Evolutionary conservation across 2,888 invertebrate genomes (phyloP).

Genomic region (Danaus chrysippus): DNA sequence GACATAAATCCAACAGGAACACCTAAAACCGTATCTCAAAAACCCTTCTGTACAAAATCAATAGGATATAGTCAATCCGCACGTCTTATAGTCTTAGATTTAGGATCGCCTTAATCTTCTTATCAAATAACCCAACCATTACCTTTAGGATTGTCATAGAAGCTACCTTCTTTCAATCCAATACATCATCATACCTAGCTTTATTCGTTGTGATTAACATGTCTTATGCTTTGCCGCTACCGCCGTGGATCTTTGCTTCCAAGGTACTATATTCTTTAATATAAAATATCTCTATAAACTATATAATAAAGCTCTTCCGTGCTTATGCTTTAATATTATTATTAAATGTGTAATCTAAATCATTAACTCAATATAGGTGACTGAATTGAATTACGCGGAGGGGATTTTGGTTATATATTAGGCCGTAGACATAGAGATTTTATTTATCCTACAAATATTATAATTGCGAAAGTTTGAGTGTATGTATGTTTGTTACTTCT

Average conservation of each 20-base stretch:
- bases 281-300: slow-evolving; percentile 42
- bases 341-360: slow-evolving; percentile 22
- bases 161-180: slow-evolving; percentile 38
- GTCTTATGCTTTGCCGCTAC: slow-evolving; percentile 74
- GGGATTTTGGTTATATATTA: slow-evolving; percentile 4
- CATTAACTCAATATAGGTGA: slow-evolving; percentile 12
- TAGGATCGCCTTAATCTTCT: slow-evolving; percentile 35
- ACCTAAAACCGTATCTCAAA: slow-evolving; percentile 5
- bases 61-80: slow-evolving; percentile 13
- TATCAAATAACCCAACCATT: slow-evolving; percentile 49
- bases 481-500: no score
- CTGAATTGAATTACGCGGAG: not conserved
- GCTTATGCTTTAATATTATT: slow-evolving; percentile 54
- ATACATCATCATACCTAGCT: slow-evolving; percentile 51
- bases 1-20: slow-evolving; percentile 54
- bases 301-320: slow-evolving; percentile 49
- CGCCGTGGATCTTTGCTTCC: slow-evolving; percentile 69
- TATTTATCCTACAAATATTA: no score
- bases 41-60: not conserved
- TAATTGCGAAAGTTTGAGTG: no score
- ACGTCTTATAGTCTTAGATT: slow-evolving; percentile 17
- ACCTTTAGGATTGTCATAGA: slow-evolving; percentile 44
- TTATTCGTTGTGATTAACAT: slow-evolving; percentile 72
- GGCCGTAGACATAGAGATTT: slow-evolving; percentile 4
- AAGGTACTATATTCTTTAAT: slow-evolving; percentile 67